Conservation (phyloP, 2,113 vertebrate genomes). For the Plestiodon gilberti region DNA sequence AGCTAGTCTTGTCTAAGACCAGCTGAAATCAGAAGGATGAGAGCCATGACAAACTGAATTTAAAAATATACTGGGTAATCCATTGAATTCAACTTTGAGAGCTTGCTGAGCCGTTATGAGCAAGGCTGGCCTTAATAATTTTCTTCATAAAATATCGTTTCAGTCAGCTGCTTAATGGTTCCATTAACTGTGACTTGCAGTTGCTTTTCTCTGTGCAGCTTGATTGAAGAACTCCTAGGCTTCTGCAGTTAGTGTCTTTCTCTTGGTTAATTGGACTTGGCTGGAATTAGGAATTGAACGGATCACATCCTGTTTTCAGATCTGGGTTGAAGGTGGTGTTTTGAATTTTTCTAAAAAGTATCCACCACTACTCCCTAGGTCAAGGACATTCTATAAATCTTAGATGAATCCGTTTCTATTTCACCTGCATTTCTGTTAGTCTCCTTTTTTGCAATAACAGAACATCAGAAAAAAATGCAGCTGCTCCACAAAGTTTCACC, state of each 20-base stretch:
- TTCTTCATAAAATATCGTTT: neutral
- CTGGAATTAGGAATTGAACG: neutral
- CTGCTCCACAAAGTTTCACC: neutral
- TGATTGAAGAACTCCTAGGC: neutral
- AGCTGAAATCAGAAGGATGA: no score
- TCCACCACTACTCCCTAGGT: neutral
- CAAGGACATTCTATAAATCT: neutral
- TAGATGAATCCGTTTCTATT: neutral
- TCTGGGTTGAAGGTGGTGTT: neutral
- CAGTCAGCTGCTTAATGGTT: neutral
- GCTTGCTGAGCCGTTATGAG: no score
- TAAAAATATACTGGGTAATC: no score
- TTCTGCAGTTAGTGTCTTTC: neutral
- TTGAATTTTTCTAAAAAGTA: neutral
- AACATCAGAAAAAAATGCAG: neutral
- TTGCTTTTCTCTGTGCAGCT: rapidly evolving
- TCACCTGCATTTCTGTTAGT: neutral
- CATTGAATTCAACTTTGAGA: neutral
- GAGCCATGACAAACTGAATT: no score
- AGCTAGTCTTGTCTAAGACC: no score
- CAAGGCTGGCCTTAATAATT: neutral
- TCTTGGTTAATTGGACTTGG: neutral
- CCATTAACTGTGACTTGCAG: rapidly evolving
- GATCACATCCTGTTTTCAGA: neutral
- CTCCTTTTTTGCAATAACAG: neutral